These are phyloP conservation scores for Tychaedon coryphoeus DNA, from an alignment of 2,113 vertebrate genomes.

Conservation along the genomic window DNA sequence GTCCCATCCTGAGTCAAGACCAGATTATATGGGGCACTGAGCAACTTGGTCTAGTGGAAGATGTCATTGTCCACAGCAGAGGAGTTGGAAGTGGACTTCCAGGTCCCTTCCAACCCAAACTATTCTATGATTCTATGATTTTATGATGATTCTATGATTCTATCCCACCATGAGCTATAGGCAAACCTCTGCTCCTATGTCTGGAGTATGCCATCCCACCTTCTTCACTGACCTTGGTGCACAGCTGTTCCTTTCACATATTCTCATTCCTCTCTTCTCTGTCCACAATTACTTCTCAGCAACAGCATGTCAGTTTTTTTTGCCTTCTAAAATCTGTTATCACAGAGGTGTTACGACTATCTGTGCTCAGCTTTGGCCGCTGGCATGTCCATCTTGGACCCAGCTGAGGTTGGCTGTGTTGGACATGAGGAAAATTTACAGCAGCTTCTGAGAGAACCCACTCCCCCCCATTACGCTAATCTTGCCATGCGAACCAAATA, in stretches of 20 bases:
- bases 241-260: background rate
- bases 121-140: too few relatives aligned
- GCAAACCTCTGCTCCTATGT: background rate
- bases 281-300: background rate
- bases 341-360: background rate
- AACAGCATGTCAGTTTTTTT: background rate
- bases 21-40: background rate
- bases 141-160: background rate
- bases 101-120: background rate
- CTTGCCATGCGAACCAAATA: background rate
- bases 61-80: background rate
- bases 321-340: background rate
- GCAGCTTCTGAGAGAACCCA: background rate
- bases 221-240: background rate
- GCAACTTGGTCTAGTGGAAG: background rate
- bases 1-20: background rate
- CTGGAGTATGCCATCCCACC: background rate
- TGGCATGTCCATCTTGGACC: background rate
- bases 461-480: rapidly evolving
- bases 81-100: background rate
- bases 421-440: background rate
- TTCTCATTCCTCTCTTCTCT: background rate
- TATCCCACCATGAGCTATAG: too few relatives aligned
- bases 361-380: background rate
- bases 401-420: background rate